Base-by-base conservation (phyloP, 2,888 invertebrate genomes). In the Pterostichus niger region DNA sequence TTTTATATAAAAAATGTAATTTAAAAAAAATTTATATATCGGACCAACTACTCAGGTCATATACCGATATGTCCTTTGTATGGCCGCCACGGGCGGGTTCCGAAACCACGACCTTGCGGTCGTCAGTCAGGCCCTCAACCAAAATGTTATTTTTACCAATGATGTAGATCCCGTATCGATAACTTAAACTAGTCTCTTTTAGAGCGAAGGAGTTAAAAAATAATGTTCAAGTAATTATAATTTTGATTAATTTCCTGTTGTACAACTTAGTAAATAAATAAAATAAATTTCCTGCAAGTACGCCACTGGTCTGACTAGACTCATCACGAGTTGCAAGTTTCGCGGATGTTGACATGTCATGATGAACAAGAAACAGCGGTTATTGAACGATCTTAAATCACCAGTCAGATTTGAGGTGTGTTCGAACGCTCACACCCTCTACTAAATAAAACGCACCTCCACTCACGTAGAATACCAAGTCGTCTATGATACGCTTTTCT, bases 301-400 rank as follows among this genome's bases (percentile, higher is more conserved):
- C 77, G 77, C 54, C 56, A 56, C 77, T 77, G 77, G 13, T 54
- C 6, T 13, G n/a, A 35, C 35, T n/a, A 13, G n/a, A 33, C 35
- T 52, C 77, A 76, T 54, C 54, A 77, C 54, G 52, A 33, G 40
- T 40, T 40, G 54, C 13, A 44, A 35, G 54, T 52, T 56, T 35
- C 56, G 77, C 77, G 77, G 77, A 56, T 77, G 40, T 77, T 77
- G 77, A 77, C 77, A 77, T 56, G 24, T 2, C 56, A 56, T 56
- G 56, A 56, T 56, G 13, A 7, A 56, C 56, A 56, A 17, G 15
- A 40, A 2, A 13, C 17, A 17, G 56, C 56, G 56, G 56, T 56
- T 56, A 56, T 56, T 56, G 56, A 56, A 56, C 56, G 56, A 56
- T 56, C 49, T 49, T 5, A 49, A 49, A 49, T 40, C 40, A 40